Evolutionary conservation across 1,140 invertebrate species (phyloP).

Genomic region (Drosophila sp.): DNA sequence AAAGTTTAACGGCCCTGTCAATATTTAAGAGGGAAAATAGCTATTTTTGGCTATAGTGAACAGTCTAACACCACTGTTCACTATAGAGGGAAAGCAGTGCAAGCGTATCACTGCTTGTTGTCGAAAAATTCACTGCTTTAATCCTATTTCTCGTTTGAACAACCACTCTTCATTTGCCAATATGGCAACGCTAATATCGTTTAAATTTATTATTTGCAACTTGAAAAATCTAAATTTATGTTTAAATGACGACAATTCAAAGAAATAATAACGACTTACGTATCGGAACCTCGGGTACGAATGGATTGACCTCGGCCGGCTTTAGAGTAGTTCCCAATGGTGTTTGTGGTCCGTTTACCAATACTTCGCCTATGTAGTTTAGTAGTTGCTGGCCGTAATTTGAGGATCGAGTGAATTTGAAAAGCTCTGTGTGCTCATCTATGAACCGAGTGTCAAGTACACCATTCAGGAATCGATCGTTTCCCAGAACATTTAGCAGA

Average conservation of each 20-base stretch:
- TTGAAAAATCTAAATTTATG: too few relatives aligned
- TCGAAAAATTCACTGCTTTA: neutral
- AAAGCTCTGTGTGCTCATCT: constrained; percentile 98
- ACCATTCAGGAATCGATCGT: constrained; percentile 98
- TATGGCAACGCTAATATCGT: neutral
- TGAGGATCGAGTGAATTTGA: constrained; percentile 94
- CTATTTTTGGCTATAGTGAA: too few relatives aligned
- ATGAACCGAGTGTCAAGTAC: constrained; percentile 99
- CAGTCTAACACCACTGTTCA: too few relatives aligned
- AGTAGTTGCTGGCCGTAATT: constrained; percentile 98
- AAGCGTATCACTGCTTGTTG: constrained; percentile 85
- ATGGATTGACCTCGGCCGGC: constrained; percentile 94
- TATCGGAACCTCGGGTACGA: constrained; percentile 92
- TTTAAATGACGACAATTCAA: neutral
- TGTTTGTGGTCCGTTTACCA: constrained; percentile 98
- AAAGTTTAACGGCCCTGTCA: too few relatives aligned
- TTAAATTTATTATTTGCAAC: neutral
- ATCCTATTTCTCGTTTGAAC: too few relatives aligned
- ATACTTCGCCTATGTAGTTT: constrained; percentile 95
- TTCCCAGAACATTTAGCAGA: constrained; percentile 97
- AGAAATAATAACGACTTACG: constrained; percentile 87
- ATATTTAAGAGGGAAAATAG: too few relatives aligned
- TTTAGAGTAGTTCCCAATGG: constrained; percentile 95
- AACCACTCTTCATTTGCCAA: neutral
- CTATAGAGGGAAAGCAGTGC: constrained; percentile 67